Percentiles rank a stretch among this genome's conserved stretches.
phyloP scores from a whole-genome alignment of 2,888 invertebrate genomes.

The Parthenolecanium corni region DNA sequence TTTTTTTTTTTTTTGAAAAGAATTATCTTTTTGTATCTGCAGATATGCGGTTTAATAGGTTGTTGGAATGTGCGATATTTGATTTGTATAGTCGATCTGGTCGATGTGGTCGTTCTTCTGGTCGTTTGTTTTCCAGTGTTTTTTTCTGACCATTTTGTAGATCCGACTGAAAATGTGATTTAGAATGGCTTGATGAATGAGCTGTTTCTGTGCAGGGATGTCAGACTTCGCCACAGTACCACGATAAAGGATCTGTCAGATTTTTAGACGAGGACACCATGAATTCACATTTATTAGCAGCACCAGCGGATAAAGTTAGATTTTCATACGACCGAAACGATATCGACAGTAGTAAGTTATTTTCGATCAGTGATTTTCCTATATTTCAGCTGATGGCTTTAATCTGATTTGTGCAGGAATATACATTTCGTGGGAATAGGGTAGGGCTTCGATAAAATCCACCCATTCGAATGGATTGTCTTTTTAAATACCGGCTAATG shows the following conservation, averaged over 20 bases:
- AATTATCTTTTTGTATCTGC: not conserved
- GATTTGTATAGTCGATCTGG: too few species aligned
- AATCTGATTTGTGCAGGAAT: not conserved
- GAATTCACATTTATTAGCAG: slow-evolving; percentile 2
- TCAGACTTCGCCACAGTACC: not conserved
- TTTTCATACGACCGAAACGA: slow-evolving; percentile 10
- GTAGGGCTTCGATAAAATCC: too few species aligned
- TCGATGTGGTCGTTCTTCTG: too few species aligned
- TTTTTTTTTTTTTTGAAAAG: not conserved
- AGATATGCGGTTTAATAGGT: not conserved
- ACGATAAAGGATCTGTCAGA: slow-evolving; percentile 18
- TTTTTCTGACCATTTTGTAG: too few species aligned
- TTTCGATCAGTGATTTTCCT: not conserved
- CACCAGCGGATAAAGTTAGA: slow-evolving; percentile 16
- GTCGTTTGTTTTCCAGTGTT: too few species aligned
- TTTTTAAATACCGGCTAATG: too few species aligned
- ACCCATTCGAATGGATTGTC: too few species aligned
- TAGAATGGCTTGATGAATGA: too few species aligned
- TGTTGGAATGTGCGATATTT: not conserved
- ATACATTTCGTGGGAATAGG: too few species aligned
- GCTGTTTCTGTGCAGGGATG: not conserved
- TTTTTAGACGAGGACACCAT: slow-evolving; percentile 21
- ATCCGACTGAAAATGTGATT: too few species aligned
- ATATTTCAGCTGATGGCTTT: not conserved
- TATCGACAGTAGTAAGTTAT: not conserved